A percentile compares a stretch with the other conserved stretches of the same genome.
phyloP scores from a whole-genome alignment of 2,797 vertebrate genomes.

The Cottoperca gobio region DNA sequence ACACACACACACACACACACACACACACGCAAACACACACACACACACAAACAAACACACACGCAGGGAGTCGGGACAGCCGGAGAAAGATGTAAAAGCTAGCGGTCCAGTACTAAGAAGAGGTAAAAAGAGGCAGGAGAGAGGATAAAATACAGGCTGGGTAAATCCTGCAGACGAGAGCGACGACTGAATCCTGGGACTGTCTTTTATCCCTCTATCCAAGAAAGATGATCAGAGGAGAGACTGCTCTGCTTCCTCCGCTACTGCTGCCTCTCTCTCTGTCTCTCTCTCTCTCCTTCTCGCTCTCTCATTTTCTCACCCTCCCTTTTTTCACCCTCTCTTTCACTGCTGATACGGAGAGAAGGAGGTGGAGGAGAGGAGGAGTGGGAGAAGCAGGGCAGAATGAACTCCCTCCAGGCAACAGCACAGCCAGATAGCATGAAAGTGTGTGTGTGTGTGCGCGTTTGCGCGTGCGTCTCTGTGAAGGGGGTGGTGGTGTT shows the following conservation, averaged over 20 bases:
- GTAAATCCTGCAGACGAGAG: conserved; percentile 83
- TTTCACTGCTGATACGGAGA: conserved; percentile 79
- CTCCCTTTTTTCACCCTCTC: conserved; percentile 67
- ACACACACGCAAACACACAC: too few relatives aligned
- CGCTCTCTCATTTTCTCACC: conserved; percentile 63
- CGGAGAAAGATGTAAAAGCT: conserved; percentile 61
- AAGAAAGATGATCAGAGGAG: conserved; percentile 83
- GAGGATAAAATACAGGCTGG: conserved; percentile 67
- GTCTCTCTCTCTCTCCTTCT: conserved; percentile 52
- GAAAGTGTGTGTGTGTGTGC: conserved; percentile 54
- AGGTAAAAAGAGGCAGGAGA: conserved; percentile 58
- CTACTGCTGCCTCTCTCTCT: conserved; percentile 71
- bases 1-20: too few relatives aligned
- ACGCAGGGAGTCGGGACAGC: conserved; percentile 66
- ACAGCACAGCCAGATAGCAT: conserved; percentile 78
- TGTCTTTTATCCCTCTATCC: conserved; percentile 81
- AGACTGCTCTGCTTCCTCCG: conserved; percentile 71
- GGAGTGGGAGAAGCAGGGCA: conserved; percentile 74
- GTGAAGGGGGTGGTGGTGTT: conserved; percentile 31
- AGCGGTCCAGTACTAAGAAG: conserved; percentile 67
- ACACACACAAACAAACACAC: conserved; percentile 45
- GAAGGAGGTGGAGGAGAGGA: conserved; percentile 79
- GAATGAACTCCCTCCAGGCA: conserved; percentile 84
- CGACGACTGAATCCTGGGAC: conserved; percentile 71
- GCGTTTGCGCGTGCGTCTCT: conserved; percentile 20